Evolutionary conservation across 2,113 vertebrate species (phyloP), one percentile per base, ranked within the genome.

Genomic region (Ranitomeya variabilis): DNA sequence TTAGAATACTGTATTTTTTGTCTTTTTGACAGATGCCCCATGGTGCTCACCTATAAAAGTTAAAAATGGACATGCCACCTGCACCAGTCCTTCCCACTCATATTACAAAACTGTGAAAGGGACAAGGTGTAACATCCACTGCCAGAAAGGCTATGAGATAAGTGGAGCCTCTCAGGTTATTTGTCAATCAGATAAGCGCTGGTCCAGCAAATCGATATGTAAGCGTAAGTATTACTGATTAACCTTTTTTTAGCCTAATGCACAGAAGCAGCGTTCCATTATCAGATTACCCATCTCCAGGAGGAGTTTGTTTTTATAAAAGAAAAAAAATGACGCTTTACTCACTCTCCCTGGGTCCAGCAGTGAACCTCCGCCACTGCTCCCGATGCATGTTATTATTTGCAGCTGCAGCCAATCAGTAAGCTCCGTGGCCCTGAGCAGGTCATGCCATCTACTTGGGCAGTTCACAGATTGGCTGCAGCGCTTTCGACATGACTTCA

Each of bases 21-120:
- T 76, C 31, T 84, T 89, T 80, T 86, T 91, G 90, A 66, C 89
- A 99, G 97, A 98, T 90, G 95, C 95, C 2, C 97, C 97, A 0
- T 99, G 97, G 97, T 99, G 98, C 55, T 97, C 98, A 0, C 97
- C 97, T 74, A 96, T 99, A 91, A 99, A 98, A 93, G 95, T 99
- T 91, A 99, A 99, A 89, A 96, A 99, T 0, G 98, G 97, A 2
- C 95, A 98, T 89, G 96, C 96, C 57, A 96, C 96, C 92, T 99
- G 98, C 90, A 95, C 95, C 89, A 95, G 96, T 1, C 97, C 98
- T 88, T 94, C 94, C 69, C 96, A 97, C 78, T 96, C 95, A 59
- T 96, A 96, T 91, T 95, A 97, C 93, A 97, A 94, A 94, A 99
- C 97, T 3, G 96, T 96, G 0, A 90, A 98, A 94, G 97, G 97